Percentiles rank a stretch among this genome's conserved stretches.
These are phyloP conservation scores for Rhegmatorhina hoffmannsi DNA, from an alignment of 2,113 vertebrate species.

Conservation along the genomic window DNA sequence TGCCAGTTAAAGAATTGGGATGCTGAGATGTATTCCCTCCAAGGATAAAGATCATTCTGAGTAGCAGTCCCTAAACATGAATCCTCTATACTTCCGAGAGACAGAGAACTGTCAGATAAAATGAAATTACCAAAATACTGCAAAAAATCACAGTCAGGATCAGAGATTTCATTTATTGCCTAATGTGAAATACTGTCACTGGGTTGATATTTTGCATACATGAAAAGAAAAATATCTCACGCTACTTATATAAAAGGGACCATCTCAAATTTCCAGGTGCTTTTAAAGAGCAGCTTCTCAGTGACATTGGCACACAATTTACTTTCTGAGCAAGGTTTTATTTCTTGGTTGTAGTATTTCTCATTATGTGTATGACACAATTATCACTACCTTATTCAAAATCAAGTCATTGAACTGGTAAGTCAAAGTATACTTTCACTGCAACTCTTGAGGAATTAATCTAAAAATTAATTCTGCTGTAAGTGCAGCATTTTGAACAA, in stretches of 20 bases:
- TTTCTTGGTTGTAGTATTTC: not conserved
- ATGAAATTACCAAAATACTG: not conserved
- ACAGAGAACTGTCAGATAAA: not conserved
- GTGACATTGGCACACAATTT: not conserved
- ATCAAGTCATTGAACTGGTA: not conserved
- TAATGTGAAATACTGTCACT: not conserved
- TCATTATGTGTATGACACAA: not conserved
- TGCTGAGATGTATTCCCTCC: not conserved
- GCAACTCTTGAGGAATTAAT: not conserved
- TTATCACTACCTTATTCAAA: not conserved
- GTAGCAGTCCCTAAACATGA: not conserved
- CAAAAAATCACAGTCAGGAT: not conserved
- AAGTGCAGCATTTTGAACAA: not conserved
- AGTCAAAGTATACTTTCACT: not conserved
- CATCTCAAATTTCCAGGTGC: not conserved
- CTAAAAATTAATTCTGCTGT: not conserved
- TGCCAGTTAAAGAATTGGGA: not conserved
- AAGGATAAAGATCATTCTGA: not conserved
- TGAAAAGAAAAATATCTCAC: not conserved
- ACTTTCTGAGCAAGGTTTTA: not conserved
- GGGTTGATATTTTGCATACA: not conserved
- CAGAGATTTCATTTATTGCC: not conserved
- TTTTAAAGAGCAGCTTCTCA: not conserved
- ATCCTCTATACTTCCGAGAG: not conserved
- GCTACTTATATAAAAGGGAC: not conserved